Percentiles rank a stretch among this genome's conserved stretches.
These are phyloP conservation scores for Luffia ferchaultella DNA, from an alignment of 2,888 invertebrate species.

Conservation along the genomic window DNA sequence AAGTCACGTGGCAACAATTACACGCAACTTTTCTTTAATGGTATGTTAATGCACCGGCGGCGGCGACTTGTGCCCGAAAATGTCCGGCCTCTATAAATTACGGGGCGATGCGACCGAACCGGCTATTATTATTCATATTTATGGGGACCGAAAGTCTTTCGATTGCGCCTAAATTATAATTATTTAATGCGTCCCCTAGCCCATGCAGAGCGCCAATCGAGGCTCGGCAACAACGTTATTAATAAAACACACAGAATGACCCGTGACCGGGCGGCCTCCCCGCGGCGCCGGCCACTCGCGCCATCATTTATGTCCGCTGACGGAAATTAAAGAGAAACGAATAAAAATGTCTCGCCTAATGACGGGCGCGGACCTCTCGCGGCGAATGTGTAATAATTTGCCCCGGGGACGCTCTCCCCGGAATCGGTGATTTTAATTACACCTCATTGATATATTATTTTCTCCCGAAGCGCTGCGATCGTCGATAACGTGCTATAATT, in stretches of 20 bases:
- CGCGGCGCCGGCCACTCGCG: constrained; percentile 24
- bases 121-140: constrained; percentile 23
- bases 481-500: constrained; percentile 57
- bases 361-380: constrained; percentile 52
- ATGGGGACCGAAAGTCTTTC: constrained; percentile 20
- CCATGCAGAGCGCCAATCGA: background rate
- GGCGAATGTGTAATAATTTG: constrained; percentile 59
- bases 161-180: constrained; percentile 20
- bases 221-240: constrained; percentile 25
- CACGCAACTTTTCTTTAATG: background rate
- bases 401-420: constrained; percentile 38
- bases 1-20: background rate
- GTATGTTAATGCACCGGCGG: background rate
- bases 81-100: constrained; percentile 9
- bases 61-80: background rate
- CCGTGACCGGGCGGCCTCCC: constrained; percentile 15
- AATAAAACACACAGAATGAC: constrained; percentile 32
- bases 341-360: constrained; percentile 61
- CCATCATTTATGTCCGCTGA: constrained; percentile 57
- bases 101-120: constrained; percentile 4
- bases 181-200: constrained; percentile 22
- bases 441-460: constrained; percentile 58
- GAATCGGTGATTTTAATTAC: constrained; percentile 57
- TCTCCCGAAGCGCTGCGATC: constrained; percentile 46
- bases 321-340: constrained; percentile 61